Evolutionary conservation across 2,113 vertebrate genomes (phyloP), one percentile per base, ranked within the genome.

Genomic region (Eublepharis macularius): DNA sequence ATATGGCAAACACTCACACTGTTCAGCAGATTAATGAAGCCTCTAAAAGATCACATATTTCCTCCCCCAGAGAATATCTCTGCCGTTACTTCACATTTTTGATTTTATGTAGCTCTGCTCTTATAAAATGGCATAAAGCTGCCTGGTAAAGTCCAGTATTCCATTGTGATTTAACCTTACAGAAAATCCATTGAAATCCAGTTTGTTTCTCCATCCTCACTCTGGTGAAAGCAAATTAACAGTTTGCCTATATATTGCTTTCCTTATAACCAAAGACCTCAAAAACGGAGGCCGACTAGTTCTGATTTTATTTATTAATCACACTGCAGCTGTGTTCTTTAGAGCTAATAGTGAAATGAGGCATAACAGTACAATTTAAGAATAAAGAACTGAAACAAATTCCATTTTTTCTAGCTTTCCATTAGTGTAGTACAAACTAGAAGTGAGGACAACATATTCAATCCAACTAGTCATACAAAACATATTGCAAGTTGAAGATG

Each of bases 1-100:
- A 94, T 93, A 93, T 95, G 95, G 93, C 79, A 94, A 90, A 89
- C 85, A 89, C 10, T 54, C 63, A 86, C 26, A 77, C 72, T 92
- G 89, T 81, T 91, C 86, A 90, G 80, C 73, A 92, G 91, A 92
- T 83, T 92, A 93, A 94, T 92, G 84, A 94, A 93, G 88, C 91
- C 80, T 91, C 94, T 89, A 80, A 77, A 86, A 93, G 86, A 93
- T 86, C 88, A 82, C 89, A 90, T 85, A 87, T 73, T 88, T 88
- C 85, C 87, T 43, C 63, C 85, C 75, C 72, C 12, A 80, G 86
- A 84, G 90, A 94, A 84, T 49, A 84, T 76, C 65, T 93, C 86
- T 93, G 88, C 49, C 84, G 93, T 66, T 85, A 76, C 26, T 86
- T 88, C 89, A 88, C 41, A 63, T 81, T 90, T 88, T 54, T 36